Evolutionary conservation across 2,797 vertebrate genomes (phyloP).

Genomic region (Myripristis murdjan): DNA sequence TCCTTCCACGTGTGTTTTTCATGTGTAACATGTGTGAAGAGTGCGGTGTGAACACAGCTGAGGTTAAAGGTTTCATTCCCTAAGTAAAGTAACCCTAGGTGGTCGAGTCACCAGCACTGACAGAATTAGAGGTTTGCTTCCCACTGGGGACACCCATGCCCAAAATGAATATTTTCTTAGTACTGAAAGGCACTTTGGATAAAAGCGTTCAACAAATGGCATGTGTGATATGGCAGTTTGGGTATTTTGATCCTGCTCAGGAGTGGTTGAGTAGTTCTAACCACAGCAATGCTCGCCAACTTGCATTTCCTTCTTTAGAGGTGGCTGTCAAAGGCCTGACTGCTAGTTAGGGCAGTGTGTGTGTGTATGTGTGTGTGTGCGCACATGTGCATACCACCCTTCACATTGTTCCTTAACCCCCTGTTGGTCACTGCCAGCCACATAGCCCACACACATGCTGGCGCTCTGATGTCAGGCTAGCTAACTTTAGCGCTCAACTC

Average conservation of each 20-base stretch:
- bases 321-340: not conserved
- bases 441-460: constrained; percentile 16
- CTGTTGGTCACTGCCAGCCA: not conserved
- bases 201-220: not conserved
- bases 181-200: not conserved
- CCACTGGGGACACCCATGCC: too few relatives aligned
- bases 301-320: not conserved
- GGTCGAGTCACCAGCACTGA: too few relatives aligned
- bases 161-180: too few relatives aligned
- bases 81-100: too few relatives aligned
- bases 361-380: not conserved
- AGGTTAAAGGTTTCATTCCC: too few relatives aligned
- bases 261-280: not conserved
- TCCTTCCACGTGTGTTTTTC: too few relatives aligned
- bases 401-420: constrained; percentile 4
- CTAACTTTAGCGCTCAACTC: constrained; percentile 49
- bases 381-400: not conserved
- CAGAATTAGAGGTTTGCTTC: too few relatives aligned
- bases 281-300: not conserved
- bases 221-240: not conserved
- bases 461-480: constrained; percentile 38
- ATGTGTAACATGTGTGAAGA: too few relatives aligned
- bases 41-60: too few relatives aligned
- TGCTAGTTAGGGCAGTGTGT: not conserved
- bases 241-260: not conserved